A percentile compares a stretch with the other conserved stretches of the same genome.
Evolutionary conservation across 64 coral and sea anemone genomes (phyloP).

Genomic region (Porites australiensis): DNA sequence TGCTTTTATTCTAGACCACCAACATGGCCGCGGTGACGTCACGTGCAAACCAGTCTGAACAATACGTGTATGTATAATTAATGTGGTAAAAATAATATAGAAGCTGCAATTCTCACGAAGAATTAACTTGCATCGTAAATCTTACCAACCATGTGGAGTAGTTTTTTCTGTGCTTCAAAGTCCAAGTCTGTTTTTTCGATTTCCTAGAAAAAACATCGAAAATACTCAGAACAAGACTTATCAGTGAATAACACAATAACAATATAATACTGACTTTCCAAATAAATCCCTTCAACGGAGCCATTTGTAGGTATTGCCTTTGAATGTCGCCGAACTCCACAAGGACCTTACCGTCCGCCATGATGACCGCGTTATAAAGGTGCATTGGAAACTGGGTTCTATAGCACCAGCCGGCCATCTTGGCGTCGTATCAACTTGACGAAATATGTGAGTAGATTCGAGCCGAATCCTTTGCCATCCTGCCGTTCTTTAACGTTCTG

Average conservation of each 20-base stretch:
- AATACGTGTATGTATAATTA: too few relatives aligned
- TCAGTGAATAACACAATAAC: not conserved
- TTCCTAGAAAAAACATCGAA: not conserved
- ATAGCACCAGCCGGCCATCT: not conserved
- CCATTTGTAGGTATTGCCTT: conserved; percentile 80
- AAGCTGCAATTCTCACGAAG: not conserved
- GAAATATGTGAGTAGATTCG: conserved; percentile 88
- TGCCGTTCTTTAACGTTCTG: not conserved
- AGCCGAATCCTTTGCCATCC: conserved; percentile 39
- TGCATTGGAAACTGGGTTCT: conserved; percentile 32
- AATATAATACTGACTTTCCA: conserved; percentile 56
- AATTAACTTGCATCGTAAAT: not conserved
- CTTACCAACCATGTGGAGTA: conserved; percentile 33
- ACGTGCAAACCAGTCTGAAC: too few relatives aligned
- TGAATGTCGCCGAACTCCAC: conserved; percentile 40
- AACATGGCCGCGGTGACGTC: too few relatives aligned
- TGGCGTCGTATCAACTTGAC: conserved; percentile 9
- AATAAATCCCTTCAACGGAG: conserved; percentile 58
- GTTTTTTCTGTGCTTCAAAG: conserved; percentile 17
- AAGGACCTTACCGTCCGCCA: not conserved
- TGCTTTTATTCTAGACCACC: too few relatives aligned
- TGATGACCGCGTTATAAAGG: not conserved
- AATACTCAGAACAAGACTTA: not conserved
- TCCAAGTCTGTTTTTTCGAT: not conserved
- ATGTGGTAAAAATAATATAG: too few relatives aligned